Percentiles rank a stretch among this genome's conserved stretches.
phyloP scores from a whole-genome alignment of 1,140 invertebrate genomes.

The Bombus superbus region DNA sequence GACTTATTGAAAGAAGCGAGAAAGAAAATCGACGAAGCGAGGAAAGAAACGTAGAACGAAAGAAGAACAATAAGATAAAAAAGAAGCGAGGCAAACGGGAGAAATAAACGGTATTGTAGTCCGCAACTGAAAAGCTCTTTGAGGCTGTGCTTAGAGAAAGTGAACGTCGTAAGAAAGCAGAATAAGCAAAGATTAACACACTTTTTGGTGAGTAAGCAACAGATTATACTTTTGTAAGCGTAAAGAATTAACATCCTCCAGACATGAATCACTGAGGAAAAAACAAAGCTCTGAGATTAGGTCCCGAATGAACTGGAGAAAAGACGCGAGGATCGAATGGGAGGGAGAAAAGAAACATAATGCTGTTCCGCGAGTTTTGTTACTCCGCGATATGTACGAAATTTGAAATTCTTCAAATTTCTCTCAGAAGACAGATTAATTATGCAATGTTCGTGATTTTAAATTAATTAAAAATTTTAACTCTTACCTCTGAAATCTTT shows the following conservation, averaged over 20 bases:
- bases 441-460: no score
- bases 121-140: not conserved
- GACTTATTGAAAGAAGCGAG: not conserved
- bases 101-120: not conserved
- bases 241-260: not conserved
- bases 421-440: no score
- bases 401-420: not conserved
- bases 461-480: no score
- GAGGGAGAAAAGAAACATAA: not conserved
- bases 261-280: not conserved
- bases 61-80: not conserved
- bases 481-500: no score
- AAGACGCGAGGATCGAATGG: not conserved
- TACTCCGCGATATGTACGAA: no score
- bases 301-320: not conserved
- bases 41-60: not conserved
- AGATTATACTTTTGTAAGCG: not conserved
- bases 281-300: not conserved
- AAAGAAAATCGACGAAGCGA: not conserved
- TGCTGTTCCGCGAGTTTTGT: not conserved
- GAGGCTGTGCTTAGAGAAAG: not conserved
- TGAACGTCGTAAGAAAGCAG: not conserved
- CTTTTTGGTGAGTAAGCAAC: not conserved
- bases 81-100: not conserved
- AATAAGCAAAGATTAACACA: not conserved